These are phyloP conservation scores for Gadus macrocephalus DNA, from an alignment of 2,113 vertebrate species.

Conservation along the genomic window DNA sequence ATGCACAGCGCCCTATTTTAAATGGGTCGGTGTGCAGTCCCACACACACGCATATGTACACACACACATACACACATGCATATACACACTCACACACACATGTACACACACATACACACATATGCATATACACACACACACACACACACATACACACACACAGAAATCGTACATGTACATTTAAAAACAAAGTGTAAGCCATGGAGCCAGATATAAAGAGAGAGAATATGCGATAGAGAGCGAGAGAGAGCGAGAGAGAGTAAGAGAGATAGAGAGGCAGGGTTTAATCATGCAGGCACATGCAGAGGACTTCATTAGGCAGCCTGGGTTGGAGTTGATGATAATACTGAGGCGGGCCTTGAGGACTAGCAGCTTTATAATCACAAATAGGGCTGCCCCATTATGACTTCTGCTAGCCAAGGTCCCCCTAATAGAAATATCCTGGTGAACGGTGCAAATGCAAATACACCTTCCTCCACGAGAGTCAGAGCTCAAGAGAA, in stretches of 20 bases:
- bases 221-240: too few species aligned
- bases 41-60: neutral
- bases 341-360: constrained; percentile 43
- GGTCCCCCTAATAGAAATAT: constrained; percentile 30
- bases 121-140: too few species aligned
- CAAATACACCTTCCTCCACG: constrained; percentile 46
- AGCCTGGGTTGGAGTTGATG: constrained; percentile 39
- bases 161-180: too few species aligned
- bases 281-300: constrained; percentile 60
- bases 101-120: neutral
- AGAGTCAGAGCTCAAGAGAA: constrained; percentile 31
- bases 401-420: constrained; percentile 49
- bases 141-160: too few species aligned
- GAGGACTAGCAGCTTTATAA: constrained; percentile 45
- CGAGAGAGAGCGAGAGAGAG: neutral
- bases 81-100: constrained; percentile 2
- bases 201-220: too few species aligned
- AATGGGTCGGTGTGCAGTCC: neutral
- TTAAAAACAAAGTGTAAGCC: too few species aligned
- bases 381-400: constrained; percentile 29
- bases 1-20: neutral
- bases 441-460: constrained; percentile 40
- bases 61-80: constrained; percentile 22
- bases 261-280: neutral
- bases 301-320: constrained; percentile 62